These are phyloP conservation scores for Cirrhinus mrigala DNA, from an alignment of 2,797 vertebrate species.

Conservation along the genomic window DNA sequence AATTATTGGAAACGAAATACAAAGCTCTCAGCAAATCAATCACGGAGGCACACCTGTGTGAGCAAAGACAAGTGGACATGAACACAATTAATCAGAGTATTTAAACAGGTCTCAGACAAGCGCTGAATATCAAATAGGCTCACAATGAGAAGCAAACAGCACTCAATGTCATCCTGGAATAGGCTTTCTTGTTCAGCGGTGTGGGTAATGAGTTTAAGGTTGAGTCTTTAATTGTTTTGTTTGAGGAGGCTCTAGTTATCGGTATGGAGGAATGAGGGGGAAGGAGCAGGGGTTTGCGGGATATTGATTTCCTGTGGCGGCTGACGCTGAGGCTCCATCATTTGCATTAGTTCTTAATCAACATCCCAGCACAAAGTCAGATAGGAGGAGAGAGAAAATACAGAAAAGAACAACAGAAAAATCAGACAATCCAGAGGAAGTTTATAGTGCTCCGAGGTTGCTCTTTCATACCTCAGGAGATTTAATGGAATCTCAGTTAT, in stretches of 20 bases:
- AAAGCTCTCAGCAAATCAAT: slow-evolving; percentile 48
- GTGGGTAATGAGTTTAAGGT: slow-evolving; percentile 62
- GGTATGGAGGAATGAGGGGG: slow-evolving; percentile 24
- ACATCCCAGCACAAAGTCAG: slow-evolving; percentile 35
- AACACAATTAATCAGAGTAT: slow-evolving; percentile 40
- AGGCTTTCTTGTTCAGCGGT: slow-evolving; percentile 60
- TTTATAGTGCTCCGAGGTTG: not conserved
- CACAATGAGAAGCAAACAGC: slow-evolving; percentile 39
- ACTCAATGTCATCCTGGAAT: slow-evolving; percentile 46
- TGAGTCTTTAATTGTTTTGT: slow-evolving; percentile 63
- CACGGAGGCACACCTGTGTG: slow-evolving; percentile 41
- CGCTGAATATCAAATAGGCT: slow-evolving; percentile 24
- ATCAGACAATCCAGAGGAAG: not conserved
- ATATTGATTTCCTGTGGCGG: slow-evolving; percentile 61
- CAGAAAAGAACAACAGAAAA: not conserved
- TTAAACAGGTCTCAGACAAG: slow-evolving; percentile 44
- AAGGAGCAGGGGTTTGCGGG: slow-evolving; percentile 23
- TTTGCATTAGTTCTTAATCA: slow-evolving; percentile 58
- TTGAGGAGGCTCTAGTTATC: slow-evolving; percentile 48
- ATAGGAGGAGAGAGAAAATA: slow-evolving; percentile 13
- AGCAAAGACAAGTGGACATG: slow-evolving; percentile 44
- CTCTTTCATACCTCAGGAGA: not conserved
- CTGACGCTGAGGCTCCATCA: slow-evolving; percentile 43
- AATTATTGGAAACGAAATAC: slow-evolving; percentile 44
- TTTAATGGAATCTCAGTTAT: slow-evolving; percentile 3